Evolutionary conservation across 2,888 invertebrate species (phyloP), one percentile per base, ranked within the genome.

Genomic region (Clunio marinus): DNA sequence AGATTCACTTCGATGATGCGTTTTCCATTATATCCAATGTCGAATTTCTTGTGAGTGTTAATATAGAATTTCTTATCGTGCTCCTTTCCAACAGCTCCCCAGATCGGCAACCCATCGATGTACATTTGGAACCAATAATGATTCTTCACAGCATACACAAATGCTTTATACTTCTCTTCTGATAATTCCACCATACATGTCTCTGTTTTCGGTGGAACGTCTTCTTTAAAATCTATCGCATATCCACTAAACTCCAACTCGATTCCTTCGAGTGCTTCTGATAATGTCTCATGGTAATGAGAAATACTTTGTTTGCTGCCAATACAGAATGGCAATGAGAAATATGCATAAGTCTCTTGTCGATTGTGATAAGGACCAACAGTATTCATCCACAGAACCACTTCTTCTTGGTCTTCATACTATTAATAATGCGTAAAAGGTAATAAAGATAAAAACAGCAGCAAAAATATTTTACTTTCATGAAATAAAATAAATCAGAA

Each of bases 51-150:
- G 80, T 99, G 98, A 22, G 98, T 96, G 89, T 94, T 98, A 73
- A 99, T 88, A 76, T 91, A 96, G 76, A 88, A 91, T 65, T 83
- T 83, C 66, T 84, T 85, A 70, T 90, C 88, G 60, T 91, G 89
- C 73, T 89, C 91, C 32, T 94, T 89, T 5, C 99, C 99, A 37
- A 98, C 96, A 72, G 96, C 94, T 78, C 97, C 98, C 97, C 97
- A 98, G 72, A 98, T 94, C 15, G 99, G 98, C 69, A 99, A 81
- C 75, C 97, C 96, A 79, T 98, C 98, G 71, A 99, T 91, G 79
- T 98, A 99, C 99, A 99, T 99, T 81, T 99, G 98, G 80, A 98
- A 99, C 96, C 97, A 99, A 78, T 99, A 99, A 76, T 98, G 96
- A 81, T 99, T 99, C 80, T 94, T 95, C 1, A 99, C 96, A 25